These are phyloP conservation scores for Hystrix brachyura DNA, from an alignment of 2,113 vertebrate species.

Conservation along the genomic window DNA sequence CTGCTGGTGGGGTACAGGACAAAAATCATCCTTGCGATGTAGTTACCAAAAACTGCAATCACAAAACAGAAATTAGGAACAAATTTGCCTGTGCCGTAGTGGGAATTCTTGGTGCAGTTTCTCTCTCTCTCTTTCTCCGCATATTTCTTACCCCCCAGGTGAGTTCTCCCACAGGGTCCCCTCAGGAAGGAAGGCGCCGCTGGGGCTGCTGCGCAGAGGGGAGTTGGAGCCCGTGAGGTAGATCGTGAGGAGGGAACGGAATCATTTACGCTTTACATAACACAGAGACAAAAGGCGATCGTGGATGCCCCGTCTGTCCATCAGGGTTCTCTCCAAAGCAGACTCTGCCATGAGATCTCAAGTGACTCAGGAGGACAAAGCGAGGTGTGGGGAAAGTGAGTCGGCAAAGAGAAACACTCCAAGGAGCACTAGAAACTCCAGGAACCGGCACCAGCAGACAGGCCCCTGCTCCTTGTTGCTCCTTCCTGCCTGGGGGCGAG, in stretches of 20 bases:
- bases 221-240: not conserved
- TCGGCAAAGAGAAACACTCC: fast-evolving
- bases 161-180: not conserved
- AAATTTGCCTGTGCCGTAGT: not conserved
- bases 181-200: not conserved
- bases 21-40: not conserved
- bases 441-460: no score
- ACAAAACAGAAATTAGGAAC: not conserved
- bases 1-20: not conserved
- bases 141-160: fast-evolving
- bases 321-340: not conserved
- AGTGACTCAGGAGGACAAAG: not conserved
- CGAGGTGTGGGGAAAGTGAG: not conserved
- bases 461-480: fast-evolving
- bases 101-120: not conserved
- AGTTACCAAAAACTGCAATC: not conserved
- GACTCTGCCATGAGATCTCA: not conserved
- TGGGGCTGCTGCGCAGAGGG: not conserved
- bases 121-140: not conserved
- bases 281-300: not conserved
- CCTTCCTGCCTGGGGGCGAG: fast-evolving
- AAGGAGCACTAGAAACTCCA: not conserved
- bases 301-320: not conserved
- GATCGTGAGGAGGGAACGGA: not conserved
- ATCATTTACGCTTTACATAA: not conserved